Base-by-base conservation (phyloP, 1,140 invertebrate genomes). In the Bombyx mandarina region DNA sequence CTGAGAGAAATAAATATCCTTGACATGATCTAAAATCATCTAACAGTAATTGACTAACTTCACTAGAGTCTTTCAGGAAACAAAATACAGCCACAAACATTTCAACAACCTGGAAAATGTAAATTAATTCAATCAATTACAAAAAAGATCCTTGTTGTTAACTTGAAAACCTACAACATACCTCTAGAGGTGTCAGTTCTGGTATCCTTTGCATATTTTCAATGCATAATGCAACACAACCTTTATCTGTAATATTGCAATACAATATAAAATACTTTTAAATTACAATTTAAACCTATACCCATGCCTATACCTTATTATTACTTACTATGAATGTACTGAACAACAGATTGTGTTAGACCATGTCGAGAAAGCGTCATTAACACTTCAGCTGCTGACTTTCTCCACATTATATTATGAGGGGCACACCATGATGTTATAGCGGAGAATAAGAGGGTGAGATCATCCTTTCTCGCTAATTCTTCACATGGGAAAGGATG, bases 1-100 rank as follows among this genome's bases (percentile, higher is more conserved):
- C 97, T 43, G 95, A 96, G 54, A 99, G 89, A 84, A 98, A 98
- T 52, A 94, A 90, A 88, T 99, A 99, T 64, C 98, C 98, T 79
- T 99, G 96, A 73, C 95, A 96, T 58, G 94, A 92, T 62, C 95
- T 92, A 89, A 99, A 99, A 88, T 99, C 98, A 82, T 99, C 98
- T 63, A 99, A 82, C 62, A 99, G 89, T 65, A 94, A 93, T 86
- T 98, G 96, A 60, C 97, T 98, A 55, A 98, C 94, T 84, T 98
- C 97, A 88, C 97, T 97, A n/a, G 97, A 99, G 81, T 99, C 97
- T 90, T 99, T 99, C 53, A 99, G 90, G 84, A 99, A 98, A 89
- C 97, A 99, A 88, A 99, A 98, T 43, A 99, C 93, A 9, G 97
- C 97, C 44, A 98, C 96, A 89, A 99, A 98, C 97, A 99, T 99